Evolutionary conservation across 2,113 vertebrate genomes (phyloP).

Genomic region (Thalassoma bifasciatum): DNA sequence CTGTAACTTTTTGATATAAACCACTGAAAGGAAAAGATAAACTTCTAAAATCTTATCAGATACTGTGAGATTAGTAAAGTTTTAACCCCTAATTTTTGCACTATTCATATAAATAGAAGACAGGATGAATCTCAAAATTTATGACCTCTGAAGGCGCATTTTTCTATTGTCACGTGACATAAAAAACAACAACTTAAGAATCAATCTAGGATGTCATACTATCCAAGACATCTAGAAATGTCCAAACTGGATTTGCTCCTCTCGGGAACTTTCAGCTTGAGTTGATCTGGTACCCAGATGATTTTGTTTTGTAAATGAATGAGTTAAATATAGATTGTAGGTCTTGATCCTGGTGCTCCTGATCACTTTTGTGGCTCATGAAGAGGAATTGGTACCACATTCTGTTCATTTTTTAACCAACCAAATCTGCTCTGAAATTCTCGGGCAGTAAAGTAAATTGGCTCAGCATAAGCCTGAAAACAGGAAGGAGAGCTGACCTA

Average conservation of each 20-base stretch:
- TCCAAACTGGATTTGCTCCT: too few species aligned
- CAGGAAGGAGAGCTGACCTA: not conserved
- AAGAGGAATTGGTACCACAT: too few species aligned
- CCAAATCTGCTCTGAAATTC: not conserved
- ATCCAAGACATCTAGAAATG: too few species aligned
- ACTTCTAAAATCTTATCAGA: not conserved
- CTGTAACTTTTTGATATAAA: not conserved
- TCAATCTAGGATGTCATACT: not conserved
- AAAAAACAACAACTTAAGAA: not conserved
- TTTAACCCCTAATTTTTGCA: not conserved
- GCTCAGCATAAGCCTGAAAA: not conserved
- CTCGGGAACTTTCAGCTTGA: too few species aligned
- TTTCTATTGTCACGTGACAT: not conserved
- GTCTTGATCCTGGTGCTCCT: too few species aligned
- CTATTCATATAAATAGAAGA: not conserved
- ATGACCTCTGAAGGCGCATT: not conserved
- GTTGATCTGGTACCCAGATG: too few species aligned
- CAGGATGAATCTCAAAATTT: not conserved
- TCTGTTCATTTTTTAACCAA: too few species aligned
- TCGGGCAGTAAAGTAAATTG: not conserved
- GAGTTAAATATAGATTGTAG: too few species aligned
- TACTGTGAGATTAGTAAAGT: not conserved
- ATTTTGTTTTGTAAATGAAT: too few species aligned
- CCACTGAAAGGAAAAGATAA: not conserved
- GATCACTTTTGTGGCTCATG: too few species aligned